phyloP scores from a whole-genome alignment of 2,797 vertebrate species.

The Lophotriccus pileatus region DNA sequence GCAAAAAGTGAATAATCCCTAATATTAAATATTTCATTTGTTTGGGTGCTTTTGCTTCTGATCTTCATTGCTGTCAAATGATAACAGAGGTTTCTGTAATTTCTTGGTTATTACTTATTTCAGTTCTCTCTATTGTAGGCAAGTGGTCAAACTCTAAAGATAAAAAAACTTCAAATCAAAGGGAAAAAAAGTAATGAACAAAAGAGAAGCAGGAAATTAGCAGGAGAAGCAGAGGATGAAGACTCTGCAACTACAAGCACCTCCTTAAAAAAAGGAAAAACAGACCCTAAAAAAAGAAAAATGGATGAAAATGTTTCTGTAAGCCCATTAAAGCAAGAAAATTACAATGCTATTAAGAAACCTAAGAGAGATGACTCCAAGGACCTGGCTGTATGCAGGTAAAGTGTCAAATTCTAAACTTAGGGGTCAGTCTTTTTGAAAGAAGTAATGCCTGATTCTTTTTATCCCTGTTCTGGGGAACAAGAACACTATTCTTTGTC shows the following conservation, averaged over 20 bases:
- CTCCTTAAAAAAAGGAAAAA: slow-evolving; percentile 87
- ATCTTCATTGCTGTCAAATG: neutral
- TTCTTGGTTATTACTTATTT: slow-evolving; percentile 8
- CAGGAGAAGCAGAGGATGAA: slow-evolving; percentile 85
- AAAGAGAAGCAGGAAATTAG: slow-evolving; percentile 83
- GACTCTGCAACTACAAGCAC: slow-evolving; percentile 82
- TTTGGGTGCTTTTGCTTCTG: neutral
- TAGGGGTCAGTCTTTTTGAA: neutral
- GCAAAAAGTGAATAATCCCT: neutral
- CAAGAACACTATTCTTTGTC: neutral
- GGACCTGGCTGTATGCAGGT: slow-evolving; percentile 95
- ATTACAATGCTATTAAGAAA: slow-evolving; percentile 84
- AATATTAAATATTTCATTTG: neutral
- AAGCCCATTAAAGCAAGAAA: slow-evolving; percentile 84
- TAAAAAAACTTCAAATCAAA: slow-evolving; percentile 86
- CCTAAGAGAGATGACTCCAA: slow-evolving; percentile 93
- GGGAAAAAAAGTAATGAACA: slow-evolving; percentile 84
- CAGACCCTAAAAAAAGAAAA: slow-evolving; percentile 90
- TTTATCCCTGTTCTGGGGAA: neutral
- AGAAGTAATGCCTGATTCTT: neutral
- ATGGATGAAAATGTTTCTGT: slow-evolving; percentile 80
- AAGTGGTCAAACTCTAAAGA: slow-evolving; percentile 87
- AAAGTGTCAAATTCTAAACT: neutral
- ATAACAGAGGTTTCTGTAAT: neutral
- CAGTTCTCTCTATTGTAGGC: slow-evolving; percentile 78